A percentile compares a stretch with the other conserved stretches of the same genome.
Evolutionary conservation across 1,140 invertebrate species (phyloP).

Genomic region (Copidosoma floridanum): DNA sequence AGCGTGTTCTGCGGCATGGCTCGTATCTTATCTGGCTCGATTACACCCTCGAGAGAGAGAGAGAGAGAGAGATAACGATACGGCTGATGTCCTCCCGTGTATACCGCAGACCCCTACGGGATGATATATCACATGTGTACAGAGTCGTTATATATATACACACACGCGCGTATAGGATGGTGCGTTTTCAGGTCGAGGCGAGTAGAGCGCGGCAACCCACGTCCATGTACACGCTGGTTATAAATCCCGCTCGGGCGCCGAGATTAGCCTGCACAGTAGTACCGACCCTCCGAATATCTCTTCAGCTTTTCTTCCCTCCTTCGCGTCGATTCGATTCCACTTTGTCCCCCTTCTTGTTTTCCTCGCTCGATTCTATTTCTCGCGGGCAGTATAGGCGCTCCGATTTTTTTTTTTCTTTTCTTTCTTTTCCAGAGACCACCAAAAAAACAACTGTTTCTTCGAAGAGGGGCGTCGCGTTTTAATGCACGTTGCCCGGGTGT

Average conservation of each 20-base stretch:
- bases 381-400: too few species aligned
- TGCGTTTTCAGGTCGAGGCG: slow-evolving; percentile 5
- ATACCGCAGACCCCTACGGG: background rate
- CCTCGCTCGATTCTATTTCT: too few species aligned
- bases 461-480: too few species aligned
- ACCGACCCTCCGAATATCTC: background rate
- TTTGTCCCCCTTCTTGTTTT: background rate
- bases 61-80: background rate
- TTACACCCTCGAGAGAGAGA: background rate
- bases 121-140: background rate
- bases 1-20: too few species aligned
- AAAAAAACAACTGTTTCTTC: background rate
- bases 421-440: too few species aligned
- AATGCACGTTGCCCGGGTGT: too few species aligned
- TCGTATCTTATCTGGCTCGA: slow-evolving; percentile 8
- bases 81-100: too few species aligned
- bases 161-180: too few species aligned
- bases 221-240: background rate
- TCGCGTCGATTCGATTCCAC: background rate
- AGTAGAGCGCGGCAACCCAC: background rate
- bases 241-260: background rate
- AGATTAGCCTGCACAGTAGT: background rate
- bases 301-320: slow-evolving; percentile 1
- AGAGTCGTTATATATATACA: too few species aligned
- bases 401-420: too few species aligned